Percentiles rank a stretch among this genome's conserved stretches.
Conservation (phyloP, 2,113 vertebrate genomes). For the Gallinago media region DNA sequence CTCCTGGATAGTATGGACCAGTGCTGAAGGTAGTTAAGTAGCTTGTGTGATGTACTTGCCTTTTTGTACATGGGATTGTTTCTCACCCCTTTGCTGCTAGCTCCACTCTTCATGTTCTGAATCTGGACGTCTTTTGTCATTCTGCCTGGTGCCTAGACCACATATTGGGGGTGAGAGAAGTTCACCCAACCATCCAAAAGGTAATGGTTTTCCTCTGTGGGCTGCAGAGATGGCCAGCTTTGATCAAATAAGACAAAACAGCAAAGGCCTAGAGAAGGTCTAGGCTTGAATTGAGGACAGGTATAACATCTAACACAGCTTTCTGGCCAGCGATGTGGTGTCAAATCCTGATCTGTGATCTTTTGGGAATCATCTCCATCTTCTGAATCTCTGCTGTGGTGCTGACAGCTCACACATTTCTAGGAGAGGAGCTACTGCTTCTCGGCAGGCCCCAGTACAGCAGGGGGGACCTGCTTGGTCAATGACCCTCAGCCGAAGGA, state of each 20-base stretch:
- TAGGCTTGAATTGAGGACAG: background rate
- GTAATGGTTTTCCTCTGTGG: background rate
- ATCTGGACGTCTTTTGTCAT: background rate
- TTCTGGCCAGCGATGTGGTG: background rate
- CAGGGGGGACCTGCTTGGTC: background rate
- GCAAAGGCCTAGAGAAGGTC: background rate
- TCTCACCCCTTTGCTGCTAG: background rate
- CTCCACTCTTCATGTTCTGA: background rate
- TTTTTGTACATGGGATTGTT: background rate
- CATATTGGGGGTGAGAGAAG: background rate
- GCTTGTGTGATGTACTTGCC: background rate
- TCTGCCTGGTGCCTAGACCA: background rate
- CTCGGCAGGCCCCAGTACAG: background rate
- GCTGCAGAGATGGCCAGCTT: background rate
- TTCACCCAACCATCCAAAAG: background rate
- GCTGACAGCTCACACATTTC: background rate
- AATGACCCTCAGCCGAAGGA: background rate
- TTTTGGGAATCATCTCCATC: background rate
- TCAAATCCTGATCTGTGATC: background rate
- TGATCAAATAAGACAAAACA: background rate
- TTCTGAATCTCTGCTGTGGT: background rate
- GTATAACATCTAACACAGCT: background rate
- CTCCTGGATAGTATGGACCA: background rate
- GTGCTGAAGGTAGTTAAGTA: background rate
- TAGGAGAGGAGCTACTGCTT: background rate